Conservation (phyloP, 2,113 vertebrate species). For the Chionis minor region DNA sequence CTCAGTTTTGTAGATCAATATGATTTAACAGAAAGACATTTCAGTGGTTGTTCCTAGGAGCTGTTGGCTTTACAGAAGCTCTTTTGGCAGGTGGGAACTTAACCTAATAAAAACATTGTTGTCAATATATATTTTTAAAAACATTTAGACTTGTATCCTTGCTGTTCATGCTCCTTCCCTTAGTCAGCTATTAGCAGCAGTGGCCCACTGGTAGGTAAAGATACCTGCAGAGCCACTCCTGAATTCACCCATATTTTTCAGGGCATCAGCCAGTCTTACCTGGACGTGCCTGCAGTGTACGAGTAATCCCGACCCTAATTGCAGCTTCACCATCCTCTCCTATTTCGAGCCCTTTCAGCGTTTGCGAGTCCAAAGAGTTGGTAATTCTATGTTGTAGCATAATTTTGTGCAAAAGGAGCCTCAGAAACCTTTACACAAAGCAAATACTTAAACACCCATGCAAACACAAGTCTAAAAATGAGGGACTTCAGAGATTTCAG, state of each 20-base stretch:
- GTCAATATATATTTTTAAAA: background rate
- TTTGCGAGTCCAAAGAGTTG: background rate
- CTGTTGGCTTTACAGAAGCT: background rate
- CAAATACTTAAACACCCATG: background rate
- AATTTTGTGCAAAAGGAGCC: background rate
- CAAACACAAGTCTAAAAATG: background rate
- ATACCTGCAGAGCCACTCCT: background rate
- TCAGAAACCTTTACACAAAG: background rate
- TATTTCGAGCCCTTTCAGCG: background rate
- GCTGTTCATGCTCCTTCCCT: background rate
- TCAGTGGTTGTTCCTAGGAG: background rate
- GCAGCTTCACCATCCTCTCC: background rate
- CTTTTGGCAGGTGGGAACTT: background rate
- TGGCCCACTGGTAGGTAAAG: background rate
- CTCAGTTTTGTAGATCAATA: background rate
- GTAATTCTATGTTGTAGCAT: background rate
- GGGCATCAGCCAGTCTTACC: background rate
- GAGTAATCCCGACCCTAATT: background rate
- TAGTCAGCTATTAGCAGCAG: background rate
- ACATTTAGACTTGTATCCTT: background rate
- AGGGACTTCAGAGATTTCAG: background rate
- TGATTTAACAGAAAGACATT: background rate
- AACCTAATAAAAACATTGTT: background rate
- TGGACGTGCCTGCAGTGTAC: background rate
- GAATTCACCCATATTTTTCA: background rate